These are phyloP conservation scores for Pterocles orientalis DNA, from an alignment of 2,113 vertebrate species.

Conservation along the genomic window DNA sequence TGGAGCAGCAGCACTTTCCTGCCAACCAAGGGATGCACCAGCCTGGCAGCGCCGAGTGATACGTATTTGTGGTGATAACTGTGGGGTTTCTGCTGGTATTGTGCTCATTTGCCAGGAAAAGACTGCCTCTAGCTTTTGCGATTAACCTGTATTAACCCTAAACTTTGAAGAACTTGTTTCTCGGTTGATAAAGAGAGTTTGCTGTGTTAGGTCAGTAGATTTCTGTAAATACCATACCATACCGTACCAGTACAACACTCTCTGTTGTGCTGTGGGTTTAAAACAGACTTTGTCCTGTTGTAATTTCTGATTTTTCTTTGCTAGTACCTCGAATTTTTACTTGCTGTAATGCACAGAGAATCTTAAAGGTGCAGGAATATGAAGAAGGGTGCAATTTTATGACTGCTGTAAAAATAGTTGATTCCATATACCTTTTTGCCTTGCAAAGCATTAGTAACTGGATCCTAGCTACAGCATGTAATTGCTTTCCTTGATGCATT, in stretches of 20 bases:
- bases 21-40: neutral
- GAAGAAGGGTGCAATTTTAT: neutral
- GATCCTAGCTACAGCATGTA: slow-evolving; percentile 27
- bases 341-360: neutral
- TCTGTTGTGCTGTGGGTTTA: neutral
- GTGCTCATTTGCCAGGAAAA: neutral
- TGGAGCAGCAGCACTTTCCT: neutral
- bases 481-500: slow-evolving; percentile 41
- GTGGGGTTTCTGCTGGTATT: neutral
- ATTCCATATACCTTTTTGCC: slow-evolving; percentile 24
- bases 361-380: neutral
- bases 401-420: slow-evolving; percentile 41
- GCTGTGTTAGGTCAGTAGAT: neutral
- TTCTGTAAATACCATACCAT: neutral
- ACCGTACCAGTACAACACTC: rapidly evolving
- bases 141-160: neutral
- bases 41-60: neutral
- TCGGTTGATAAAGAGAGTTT: neutral
- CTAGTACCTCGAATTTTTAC: neutral
- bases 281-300: neutral
- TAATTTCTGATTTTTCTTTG: neutral
- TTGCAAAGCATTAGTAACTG: slow-evolving; percentile 41
- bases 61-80: rapidly evolving
- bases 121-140: neutral
- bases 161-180: neutral